Conservation (phyloP, 2,888 invertebrate species). For the Eubasilissa splendida region DNA sequence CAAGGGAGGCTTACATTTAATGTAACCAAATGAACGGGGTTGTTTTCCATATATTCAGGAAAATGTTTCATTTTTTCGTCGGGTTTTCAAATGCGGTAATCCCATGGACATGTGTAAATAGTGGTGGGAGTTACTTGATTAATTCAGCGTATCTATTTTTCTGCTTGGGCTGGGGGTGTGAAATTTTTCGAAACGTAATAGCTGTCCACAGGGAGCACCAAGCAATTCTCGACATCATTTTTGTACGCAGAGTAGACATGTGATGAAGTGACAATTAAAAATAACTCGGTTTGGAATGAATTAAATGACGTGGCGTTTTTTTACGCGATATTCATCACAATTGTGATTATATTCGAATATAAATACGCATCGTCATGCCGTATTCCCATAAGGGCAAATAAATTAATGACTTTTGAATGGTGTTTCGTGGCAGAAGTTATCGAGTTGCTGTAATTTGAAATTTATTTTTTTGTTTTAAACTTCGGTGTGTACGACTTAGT, state of each 20-base stretch:
- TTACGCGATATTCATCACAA: background rate
- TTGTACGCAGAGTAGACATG: slow-evolving; percentile 10
- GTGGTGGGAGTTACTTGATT: background rate
- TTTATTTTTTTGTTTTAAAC: too few relatives aligned
- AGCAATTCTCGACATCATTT: slow-evolving; percentile 31
- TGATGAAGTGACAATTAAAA: slow-evolving; percentile 32
- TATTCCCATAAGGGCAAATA: background rate
- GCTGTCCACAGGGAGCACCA: background rate
- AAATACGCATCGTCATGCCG: too few relatives aligned
- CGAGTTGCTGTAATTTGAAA: too few relatives aligned
- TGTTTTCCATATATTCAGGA: background rate
- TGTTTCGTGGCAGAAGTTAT: background rate
- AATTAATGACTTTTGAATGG: background rate
- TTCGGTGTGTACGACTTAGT: too few relatives aligned
- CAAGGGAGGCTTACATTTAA: slow-evolving; percentile 20
- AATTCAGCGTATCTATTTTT: slow-evolving; percentile 14
- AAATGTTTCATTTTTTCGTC: background rate
- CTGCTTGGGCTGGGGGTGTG: background rate
- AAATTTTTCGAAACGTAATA: background rate
- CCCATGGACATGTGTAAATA: slow-evolving; percentile 30
- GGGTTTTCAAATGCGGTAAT: slow-evolving; percentile 25
- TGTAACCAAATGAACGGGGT: slow-evolving; percentile 3
- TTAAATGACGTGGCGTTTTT: background rate
- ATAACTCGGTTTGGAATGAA: background rate
- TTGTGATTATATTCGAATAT: too few relatives aligned